Evolutionary conservation across 2,888 invertebrate species (phyloP).

Genomic region (Ophion ventricosus): DNA sequence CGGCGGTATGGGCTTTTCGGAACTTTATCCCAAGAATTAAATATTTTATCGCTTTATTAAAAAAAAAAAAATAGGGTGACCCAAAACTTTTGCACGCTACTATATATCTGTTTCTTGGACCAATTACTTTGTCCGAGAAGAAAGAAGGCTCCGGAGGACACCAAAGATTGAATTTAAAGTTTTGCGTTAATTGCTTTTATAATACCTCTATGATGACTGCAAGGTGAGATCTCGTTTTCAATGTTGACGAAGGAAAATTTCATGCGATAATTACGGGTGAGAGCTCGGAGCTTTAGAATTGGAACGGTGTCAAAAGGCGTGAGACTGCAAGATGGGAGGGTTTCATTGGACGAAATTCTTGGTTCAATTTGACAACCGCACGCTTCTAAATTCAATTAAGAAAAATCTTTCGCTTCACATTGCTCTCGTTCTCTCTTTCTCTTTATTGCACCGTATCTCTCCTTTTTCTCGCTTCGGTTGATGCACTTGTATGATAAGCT

Average conservation of each 20-base stretch:
- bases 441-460: neutral
- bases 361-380: constrained; percentile 46
- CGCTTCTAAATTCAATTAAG: constrained; percentile 58
- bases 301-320: constrained; percentile 19
- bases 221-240: constrained; percentile 21
- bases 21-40: no score
- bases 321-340: constrained; percentile 9
- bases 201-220: constrained; percentile 25
- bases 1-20: no score
- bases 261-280: constrained; percentile 57
- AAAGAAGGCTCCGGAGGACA: neutral
- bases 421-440: neutral
- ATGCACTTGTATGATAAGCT: constrained; percentile 22
- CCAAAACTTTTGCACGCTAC: no score
- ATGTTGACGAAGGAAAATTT: constrained; percentile 52
- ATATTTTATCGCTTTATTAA: no score
- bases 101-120: neutral
- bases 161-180: constrained; percentile 19
- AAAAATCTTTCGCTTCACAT: constrained; percentile 36
- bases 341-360: constrained; percentile 40
- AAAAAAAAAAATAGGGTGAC: no score
- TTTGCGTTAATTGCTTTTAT: constrained; percentile 14
- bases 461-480: constrained; percentile 25
- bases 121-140: neutral
- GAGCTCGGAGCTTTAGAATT: constrained; percentile 38